These are phyloP conservation scores for Oenanthe oenanthe DNA, from an alignment of 2,113 vertebrate species.

Conservation along the genomic window DNA sequence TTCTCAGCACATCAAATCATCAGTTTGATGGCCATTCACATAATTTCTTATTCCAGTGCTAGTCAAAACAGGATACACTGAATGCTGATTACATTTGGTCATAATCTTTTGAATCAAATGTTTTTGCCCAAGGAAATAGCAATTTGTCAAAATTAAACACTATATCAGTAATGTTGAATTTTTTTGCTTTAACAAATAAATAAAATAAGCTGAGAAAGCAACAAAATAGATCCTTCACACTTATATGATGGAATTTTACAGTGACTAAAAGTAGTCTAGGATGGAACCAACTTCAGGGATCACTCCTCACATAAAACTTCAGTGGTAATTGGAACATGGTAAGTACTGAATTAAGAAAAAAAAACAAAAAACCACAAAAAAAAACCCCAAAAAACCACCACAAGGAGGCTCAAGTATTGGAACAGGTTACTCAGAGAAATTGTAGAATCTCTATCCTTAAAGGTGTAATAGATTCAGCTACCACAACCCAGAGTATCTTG, in stretches of 20 bases:
- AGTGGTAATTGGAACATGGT: fast-evolving
- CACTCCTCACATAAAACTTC: fast-evolving
- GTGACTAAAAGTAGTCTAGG: not conserved
- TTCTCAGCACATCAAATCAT: not conserved
- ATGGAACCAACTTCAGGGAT: not conserved
- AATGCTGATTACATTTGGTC: not conserved
- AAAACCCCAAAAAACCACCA: no score
- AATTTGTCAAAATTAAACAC: not conserved
- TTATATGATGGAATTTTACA: not conserved
- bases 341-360: not conserved
- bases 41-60: not conserved
- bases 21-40: not conserved
- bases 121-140: not conserved
- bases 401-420: not conserved
- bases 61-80: not conserved
- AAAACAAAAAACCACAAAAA: no score
- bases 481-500: not conserved
- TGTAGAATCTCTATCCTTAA: not conserved
- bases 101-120: not conserved
- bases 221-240: not conserved
- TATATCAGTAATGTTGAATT: not conserved
- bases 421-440: not conserved
- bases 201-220: not conserved
- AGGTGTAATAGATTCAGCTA: not conserved
- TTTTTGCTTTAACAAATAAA: not conserved